These are phyloP conservation scores for Scytalopus superciliaris DNA, from an alignment of 2,113 vertebrate species.

Conservation along the genomic window DNA sequence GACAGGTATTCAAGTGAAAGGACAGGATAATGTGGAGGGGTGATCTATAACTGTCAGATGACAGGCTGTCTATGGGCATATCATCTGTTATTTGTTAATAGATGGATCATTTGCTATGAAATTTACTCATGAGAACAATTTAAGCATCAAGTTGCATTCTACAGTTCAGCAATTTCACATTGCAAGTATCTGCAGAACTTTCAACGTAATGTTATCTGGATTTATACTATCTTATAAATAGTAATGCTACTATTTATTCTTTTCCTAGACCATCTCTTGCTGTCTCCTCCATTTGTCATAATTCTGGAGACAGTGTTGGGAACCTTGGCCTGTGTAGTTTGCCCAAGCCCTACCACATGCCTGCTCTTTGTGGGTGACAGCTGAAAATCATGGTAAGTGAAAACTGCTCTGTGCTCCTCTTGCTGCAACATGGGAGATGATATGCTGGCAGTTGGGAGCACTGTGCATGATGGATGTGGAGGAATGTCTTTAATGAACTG, in stretches of 20 bases:
- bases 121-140: background rate
- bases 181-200: background rate
- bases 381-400: background rate
- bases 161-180: background rate
- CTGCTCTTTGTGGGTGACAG: background rate
- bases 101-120: background rate
- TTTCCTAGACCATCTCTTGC: background rate
- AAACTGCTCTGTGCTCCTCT: background rate
- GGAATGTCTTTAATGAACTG: background rate
- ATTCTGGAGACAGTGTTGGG: background rate
- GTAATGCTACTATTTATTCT: background rate
- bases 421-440: background rate
- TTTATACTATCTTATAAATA: background rate
- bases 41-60: background rate
- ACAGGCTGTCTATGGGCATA: background rate
- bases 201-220: background rate
- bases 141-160: background rate
- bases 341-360: fast-evolving
- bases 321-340: background rate
- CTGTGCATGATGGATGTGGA: background rate
- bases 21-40: background rate
- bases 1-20: background rate
- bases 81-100: background rate
- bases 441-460: background rate
- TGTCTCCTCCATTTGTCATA: background rate